These are phyloP conservation scores for Alsophila aescularia DNA, from an alignment of 2,888 invertebrate species.

Conservation along the genomic window DNA sequence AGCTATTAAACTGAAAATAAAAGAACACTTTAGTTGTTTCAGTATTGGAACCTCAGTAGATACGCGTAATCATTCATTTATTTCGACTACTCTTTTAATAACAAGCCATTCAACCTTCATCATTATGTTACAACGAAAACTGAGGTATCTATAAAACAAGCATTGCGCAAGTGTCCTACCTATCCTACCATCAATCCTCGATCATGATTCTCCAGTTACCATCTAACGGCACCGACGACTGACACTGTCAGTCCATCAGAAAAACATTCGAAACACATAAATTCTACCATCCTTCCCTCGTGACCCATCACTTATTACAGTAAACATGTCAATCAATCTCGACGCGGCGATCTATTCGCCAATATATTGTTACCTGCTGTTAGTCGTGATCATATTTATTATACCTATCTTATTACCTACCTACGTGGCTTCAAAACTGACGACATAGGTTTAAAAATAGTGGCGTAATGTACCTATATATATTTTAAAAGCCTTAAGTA, in stretches of 20 bases:
- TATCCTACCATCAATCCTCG: constrained; percentile 37
- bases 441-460: no score
- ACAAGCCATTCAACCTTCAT: not conserved
- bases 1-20: no score
- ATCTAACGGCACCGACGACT: constrained; percentile 47
- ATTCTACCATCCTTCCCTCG: constrained; percentile 61
- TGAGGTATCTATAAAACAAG: not conserved
- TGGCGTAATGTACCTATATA: no score
- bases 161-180: not conserved
- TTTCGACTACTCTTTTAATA: not conserved
- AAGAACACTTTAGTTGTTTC: no score
- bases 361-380: constrained; percentile 30
- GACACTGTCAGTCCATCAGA: constrained; percentile 44
- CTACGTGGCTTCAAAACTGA: no score
- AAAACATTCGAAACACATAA: constrained; percentile 58
- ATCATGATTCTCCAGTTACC: constrained; percentile 51
- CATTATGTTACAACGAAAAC: not conserved
- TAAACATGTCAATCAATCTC: constrained; percentile 72
- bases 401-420: constrained; percentile 5
- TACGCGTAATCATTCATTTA: not conserved
- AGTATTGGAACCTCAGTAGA: no score
- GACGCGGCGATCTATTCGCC: constrained; percentile 48
- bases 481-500: no score
- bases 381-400: constrained; percentile 18
- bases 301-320: constrained; percentile 71